Conservation (phyloP, 2,888 invertebrate genomes). For the Heliconius charithonia region DNA sequence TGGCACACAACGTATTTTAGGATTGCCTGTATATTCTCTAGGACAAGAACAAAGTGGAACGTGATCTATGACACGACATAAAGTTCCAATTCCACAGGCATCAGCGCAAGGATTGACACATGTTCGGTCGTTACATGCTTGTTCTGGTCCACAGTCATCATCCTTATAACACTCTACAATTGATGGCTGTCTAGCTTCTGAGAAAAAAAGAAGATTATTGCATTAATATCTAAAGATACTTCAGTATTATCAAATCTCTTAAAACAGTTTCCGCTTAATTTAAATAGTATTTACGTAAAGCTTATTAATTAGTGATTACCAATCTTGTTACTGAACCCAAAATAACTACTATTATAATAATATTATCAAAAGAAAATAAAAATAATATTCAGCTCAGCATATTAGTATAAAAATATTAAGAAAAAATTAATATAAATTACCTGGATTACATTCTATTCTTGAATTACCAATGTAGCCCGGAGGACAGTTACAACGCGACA, state of each 20-base stretch:
- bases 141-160: slow-evolving; percentile 90
- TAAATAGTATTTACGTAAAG: not conserved
- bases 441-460: slow-evolving; percentile 88
- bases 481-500: slow-evolving; percentile 91
- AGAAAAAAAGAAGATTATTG: slow-evolving; percentile 37
- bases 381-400: not conserved
- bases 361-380: not conserved
- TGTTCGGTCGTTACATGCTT: slow-evolving; percentile 88
- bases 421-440: slow-evolving; percentile 59
- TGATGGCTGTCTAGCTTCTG: slow-evolving; percentile 73
- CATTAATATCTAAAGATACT: too few relatives aligned
- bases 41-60: slow-evolving; percentile 92
- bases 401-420: slow-evolving; percentile 10
- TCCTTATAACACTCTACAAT: slow-evolving; percentile 89
- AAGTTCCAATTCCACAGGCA: slow-evolving; percentile 91
- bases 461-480: slow-evolving; percentile 91
- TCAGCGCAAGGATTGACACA: slow-evolving; percentile 92
- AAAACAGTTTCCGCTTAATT: not conserved
- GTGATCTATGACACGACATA: slow-evolving; percentile 91
- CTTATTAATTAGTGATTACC: too few relatives aligned
- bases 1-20: slow-evolving; percentile 88
- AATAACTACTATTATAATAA: not conserved
- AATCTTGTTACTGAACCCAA: not conserved
- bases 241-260: too few relatives aligned
- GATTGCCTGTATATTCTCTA: slow-evolving; percentile 89